These are phyloP conservation scores for Phoxinus dragarum DNA, from an alignment of 2,797 vertebrate genomes.

Conservation along the genomic window DNA sequence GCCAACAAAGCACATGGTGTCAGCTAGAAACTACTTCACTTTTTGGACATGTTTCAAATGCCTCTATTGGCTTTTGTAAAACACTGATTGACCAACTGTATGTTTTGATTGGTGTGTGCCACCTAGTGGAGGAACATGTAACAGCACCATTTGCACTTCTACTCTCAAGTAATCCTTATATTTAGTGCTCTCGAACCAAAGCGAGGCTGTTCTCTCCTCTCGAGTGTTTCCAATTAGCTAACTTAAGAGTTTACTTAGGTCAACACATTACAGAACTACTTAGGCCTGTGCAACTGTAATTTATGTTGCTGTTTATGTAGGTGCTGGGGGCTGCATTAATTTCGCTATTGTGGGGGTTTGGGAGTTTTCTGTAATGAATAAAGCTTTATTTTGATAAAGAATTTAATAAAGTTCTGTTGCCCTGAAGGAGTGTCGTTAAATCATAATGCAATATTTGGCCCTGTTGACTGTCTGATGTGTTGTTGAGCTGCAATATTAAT, in stretches of 20 bases:
- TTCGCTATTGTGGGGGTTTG: conserved; percentile 77
- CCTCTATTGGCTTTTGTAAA: conserved; percentile 20
- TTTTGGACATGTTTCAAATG: not conserved
- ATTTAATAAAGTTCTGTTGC: conserved; percentile 81
- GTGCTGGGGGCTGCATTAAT: conserved; percentile 79
- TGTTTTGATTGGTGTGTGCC: conserved; percentile 54
- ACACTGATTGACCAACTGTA: conserved; percentile 1
- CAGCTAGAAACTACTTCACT: conserved; percentile 18
- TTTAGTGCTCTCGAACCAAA: not conserved
- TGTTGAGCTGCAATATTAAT: conserved; percentile 75
- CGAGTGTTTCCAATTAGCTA: conserved; percentile 17
- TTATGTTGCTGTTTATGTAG: conserved; percentile 75
- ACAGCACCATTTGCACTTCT: conserved; percentile 17
- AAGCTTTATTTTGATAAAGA: conserved; percentile 67
- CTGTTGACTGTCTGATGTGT: conserved; percentile 79
- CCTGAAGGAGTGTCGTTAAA: conserved; percentile 80
- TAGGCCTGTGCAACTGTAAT: conserved; percentile 25
- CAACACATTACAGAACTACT: not conserved
- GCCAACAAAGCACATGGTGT: conserved; percentile 72
- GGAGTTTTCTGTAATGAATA: conserved; percentile 82
- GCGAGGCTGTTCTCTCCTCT: not conserved
- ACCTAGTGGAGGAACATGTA: conserved; percentile 62
- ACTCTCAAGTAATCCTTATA: not conserved
- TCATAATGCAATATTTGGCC: conserved; percentile 82
- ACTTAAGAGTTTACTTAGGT: conserved; percentile 19